Percentiles rank a stretch among this genome's conserved stretches.
These are phyloP conservation scores for Bombus consobrinus DNA, from an alignment of 1,140 invertebrate species.

Conservation along the genomic window DNA sequence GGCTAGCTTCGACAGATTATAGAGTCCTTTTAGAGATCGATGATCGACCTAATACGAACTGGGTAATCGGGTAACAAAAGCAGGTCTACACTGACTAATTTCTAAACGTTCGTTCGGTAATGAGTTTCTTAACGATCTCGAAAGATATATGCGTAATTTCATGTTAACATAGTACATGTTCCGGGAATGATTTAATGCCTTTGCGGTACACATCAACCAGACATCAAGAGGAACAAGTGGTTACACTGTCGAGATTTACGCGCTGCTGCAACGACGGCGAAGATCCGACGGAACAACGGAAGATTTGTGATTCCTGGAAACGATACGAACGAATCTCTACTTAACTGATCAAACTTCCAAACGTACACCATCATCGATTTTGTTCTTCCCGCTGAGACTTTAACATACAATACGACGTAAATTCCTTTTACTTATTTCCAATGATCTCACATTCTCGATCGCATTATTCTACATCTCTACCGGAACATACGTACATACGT, in stretches of 20 bases:
- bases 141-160: constrained; percentile 8
- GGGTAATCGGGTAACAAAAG: constrained; percentile 20
- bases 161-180: constrained; percentile 8
- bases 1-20: not conserved
- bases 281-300: not conserved
- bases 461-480: not conserved
- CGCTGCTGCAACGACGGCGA: not conserved
- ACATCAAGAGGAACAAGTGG: not conserved
- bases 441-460: not conserved
- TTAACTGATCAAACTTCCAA: not conserved
- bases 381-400: not conserved
- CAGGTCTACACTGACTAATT: not conserved
- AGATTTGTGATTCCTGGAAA: not conserved
- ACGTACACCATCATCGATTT: not conserved
- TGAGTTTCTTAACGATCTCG: not conserved
- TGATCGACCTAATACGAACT: constrained; percentile 14
- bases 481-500: not conserved
- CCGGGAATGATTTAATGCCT: constrained; percentile 34
- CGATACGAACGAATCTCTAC: too few species aligned
- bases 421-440: not conserved
- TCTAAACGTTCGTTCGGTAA: not conserved
- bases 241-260: not conserved
- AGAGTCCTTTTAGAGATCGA: constrained; percentile 18
- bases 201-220: not conserved
- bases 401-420: not conserved